A percentile compares a stretch with the other conserved stretches of the same genome.
phyloP scores from a whole-genome alignment of 2,797 vertebrate genomes.

The Masticophis lateralis region DNA sequence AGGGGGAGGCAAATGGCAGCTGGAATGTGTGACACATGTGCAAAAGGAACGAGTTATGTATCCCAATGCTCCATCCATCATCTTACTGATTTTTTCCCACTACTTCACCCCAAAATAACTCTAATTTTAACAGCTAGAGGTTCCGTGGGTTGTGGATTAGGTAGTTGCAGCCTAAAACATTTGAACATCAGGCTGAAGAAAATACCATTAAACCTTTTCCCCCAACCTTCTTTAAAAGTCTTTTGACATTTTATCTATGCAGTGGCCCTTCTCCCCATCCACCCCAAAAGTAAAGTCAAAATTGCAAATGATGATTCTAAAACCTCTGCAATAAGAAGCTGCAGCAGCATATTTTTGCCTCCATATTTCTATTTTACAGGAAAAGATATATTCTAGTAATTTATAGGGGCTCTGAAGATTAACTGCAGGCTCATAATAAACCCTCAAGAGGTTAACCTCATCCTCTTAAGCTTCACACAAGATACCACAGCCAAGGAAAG shows the following conservation, averaged over 20 bases:
- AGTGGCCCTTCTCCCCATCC: neutral
- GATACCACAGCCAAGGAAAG: conserved; percentile 64
- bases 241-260: neutral
- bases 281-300: conserved; percentile 25
- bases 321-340: conserved; percentile 32
- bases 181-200: neutral
- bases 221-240: neutral
- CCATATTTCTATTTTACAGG: conserved; percentile 66
- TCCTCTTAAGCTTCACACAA: conserved; percentile 77
- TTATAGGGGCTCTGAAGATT: conserved; percentile 76
- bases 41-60: neutral
- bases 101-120: neutral
- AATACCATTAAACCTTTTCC: neutral
- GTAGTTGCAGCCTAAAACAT: neutral
- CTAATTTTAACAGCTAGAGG: neutral
- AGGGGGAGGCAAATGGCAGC: neutral
- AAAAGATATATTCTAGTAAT: conserved; percentile 70
- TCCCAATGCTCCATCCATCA: neutral
- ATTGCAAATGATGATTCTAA: conserved; percentile 28
- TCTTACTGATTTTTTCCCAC: neutral
- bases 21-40: neutral
- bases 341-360: conserved; percentile 46
- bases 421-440: conserved; percentile 71
- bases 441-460: conserved; percentile 75
- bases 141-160: neutral